These are phyloP conservation scores for Papilio dardanus DNA, from an alignment of 1,140 invertebrate genomes.

Conservation along the genomic window DNA sequence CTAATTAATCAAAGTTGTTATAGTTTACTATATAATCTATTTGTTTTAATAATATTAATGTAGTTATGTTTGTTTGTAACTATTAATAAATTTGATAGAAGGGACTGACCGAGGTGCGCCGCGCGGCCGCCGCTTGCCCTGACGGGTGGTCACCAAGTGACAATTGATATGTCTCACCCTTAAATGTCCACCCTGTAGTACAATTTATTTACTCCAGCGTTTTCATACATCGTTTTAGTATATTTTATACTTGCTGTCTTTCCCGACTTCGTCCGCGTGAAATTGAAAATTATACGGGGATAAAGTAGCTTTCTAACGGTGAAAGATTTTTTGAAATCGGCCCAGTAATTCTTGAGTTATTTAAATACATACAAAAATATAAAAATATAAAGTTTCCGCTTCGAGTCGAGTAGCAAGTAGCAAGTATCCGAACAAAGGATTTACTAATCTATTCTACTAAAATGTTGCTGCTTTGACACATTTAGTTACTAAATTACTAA, in stretches of 20 bases:
- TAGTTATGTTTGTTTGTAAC: neutral
- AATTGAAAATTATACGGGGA: too few species aligned
- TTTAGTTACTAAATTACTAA: too few species aligned
- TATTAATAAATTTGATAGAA: neutral
- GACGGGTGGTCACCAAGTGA: conserved; percentile 7
- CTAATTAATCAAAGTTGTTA: neutral
- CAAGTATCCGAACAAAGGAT: too few species aligned
- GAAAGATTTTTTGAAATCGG: too few species aligned
- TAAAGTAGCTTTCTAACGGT: too few species aligned
- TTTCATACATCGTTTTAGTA: neutral
- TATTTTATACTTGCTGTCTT: neutral
- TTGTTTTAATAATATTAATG: neutral
- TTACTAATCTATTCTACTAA: too few species aligned
- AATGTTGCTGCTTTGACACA: too few species aligned
- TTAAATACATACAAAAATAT: too few species aligned
- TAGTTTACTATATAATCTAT: neutral
- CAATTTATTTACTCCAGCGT: neutral
- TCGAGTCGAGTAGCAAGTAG: too few species aligned
- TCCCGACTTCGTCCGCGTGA: too few species aligned
- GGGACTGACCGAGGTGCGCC: neutral
- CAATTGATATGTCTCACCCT: conserved; percentile 4
- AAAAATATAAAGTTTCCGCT: too few species aligned
- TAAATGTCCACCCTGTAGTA: neutral
- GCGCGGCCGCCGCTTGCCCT: neutral
- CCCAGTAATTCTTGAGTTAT: too few species aligned